Base-by-base conservation (phyloP, 2,888 invertebrate species). In the Dryobotodes eremita region DNA sequence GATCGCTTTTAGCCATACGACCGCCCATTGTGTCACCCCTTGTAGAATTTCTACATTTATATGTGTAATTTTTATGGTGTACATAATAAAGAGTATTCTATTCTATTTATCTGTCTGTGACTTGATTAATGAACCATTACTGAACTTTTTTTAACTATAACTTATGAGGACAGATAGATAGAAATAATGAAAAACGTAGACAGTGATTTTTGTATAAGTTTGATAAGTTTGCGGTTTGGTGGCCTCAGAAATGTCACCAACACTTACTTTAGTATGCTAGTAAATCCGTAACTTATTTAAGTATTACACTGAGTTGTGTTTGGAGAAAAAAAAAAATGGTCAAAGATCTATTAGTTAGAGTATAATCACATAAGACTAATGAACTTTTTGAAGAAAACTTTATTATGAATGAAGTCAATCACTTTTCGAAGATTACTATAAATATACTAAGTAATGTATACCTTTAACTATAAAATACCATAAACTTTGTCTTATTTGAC, bases 361-460 rank as follows among this genome's bases (percentile, higher is more conserved):
- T 26, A 61, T 36, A 48, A 55, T 64, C 13, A 20, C 15, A 57
- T 17, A 26, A 73, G 7, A 36, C 23, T 36, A 36, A 31, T 48
- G 20, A 70, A 36, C 15, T 83, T 26, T n/a, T 26, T 23, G 20
- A 76, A 36, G 46, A 53, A 53, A 65, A 53, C 36, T 11, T 59
- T 70, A 2, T 59, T 26, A 46, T 11, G 36, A 13, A 70, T 20
- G 11, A n/a, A 53, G 36, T 65, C 57, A 36, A 57, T n/a, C 23
- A 57, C 46, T 46, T 20, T 31, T n/a, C 15, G 5, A 26, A 31
- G 23, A 50, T 62, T 66, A 31, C 26, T 11, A n/a, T n/a, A 46
- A 10, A 1, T 10, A n/a, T 59, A 66, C 36, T 15, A 48, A 42
- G 6, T 69, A 53, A 23, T 53, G 23, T 53, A 31, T 23, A 31